A percentile compares a stretch with the other conserved stretches of the same genome.
These are phyloP conservation scores for Turdus rufiventris DNA, from an alignment of 2,113 vertebrate genomes.

Conservation along the genomic window DNA sequence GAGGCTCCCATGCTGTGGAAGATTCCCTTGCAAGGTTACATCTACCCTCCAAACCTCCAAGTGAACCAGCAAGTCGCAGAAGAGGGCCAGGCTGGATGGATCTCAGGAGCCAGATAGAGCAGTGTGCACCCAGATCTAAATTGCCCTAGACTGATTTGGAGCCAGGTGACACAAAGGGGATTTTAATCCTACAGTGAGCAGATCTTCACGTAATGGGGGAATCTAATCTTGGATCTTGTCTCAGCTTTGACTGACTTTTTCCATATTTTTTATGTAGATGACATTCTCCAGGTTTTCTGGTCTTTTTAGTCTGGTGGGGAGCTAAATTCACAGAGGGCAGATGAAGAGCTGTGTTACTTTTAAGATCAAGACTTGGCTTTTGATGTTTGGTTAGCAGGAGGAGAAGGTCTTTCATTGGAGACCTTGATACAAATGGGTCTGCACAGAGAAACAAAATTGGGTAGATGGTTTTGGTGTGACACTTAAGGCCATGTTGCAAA, in stretches of 20 bases:
- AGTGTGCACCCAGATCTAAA: neutral
- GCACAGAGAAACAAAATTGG: neutral
- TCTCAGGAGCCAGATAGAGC: neutral
- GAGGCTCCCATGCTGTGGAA: neutral
- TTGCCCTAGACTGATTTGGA: neutral
- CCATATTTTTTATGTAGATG: neutral
- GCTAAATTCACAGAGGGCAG: neutral
- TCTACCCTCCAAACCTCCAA: neutral
- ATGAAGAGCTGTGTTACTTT: neutral
- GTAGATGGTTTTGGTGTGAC: neutral
- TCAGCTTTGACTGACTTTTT: neutral
- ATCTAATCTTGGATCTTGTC: conserved; percentile 11
- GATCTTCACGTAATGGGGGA: neutral
- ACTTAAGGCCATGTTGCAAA: neutral
- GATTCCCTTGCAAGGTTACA: neutral
- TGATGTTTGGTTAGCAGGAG: neutral
- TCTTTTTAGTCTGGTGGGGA: neutral
- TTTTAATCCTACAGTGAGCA: neutral
- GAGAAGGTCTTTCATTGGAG: neutral
- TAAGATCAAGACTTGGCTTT: neutral
- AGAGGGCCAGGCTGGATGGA: neutral
- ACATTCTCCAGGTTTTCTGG: neutral
- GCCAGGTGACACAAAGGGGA: neutral
- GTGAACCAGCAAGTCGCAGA: accelerated
- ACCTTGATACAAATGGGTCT: neutral